A percentile compares a stretch with the other conserved stretches of the same genome.
phyloP scores from a whole-genome alignment of 35 echinoderm and acorn worm genomes.

The Apostichopus japonicus region DNA sequence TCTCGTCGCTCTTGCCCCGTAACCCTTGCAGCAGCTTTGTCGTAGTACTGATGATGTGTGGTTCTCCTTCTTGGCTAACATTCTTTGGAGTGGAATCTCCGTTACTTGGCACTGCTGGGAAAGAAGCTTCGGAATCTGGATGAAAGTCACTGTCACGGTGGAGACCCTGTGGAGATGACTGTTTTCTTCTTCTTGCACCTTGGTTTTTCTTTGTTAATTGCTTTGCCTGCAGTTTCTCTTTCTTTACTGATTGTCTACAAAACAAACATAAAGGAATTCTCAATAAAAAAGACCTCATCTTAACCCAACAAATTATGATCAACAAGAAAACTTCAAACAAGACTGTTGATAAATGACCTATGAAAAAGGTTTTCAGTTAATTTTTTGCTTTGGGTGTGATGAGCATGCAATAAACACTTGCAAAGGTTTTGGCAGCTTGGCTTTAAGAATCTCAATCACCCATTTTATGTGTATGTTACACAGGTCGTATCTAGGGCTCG shows the following conservation, averaged over 20 bases:
- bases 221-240: not conserved
- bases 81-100: not conserved
- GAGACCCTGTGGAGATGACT: constrained; percentile 29
- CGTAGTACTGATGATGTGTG: constrained; percentile 30
- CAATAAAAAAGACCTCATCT: too few species aligned
- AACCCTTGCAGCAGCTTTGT: constrained; percentile 23
- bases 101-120: constrained; percentile 29
- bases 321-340: not conserved
- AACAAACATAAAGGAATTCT: not conserved
- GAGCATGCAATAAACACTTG: too few species aligned
- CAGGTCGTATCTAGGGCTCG: too few species aligned
- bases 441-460: not conserved
- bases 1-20: not conserved
- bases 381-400: too few species aligned
- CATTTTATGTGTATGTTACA: too few species aligned
- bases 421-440: too few species aligned
- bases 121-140: constrained; percentile 19
- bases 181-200: constrained; percentile 32
- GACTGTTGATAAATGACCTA: too few species aligned
- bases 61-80: not conserved
- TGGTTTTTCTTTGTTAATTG: not conserved
- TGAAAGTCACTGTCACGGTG: constrained; percentile 10
- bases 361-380: too few species aligned
- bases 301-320: not conserved
- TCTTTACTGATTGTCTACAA: not conserved